Conservation (phyloP, 2,113 vertebrate species). For the Cyprinodon tularosa region DNA sequence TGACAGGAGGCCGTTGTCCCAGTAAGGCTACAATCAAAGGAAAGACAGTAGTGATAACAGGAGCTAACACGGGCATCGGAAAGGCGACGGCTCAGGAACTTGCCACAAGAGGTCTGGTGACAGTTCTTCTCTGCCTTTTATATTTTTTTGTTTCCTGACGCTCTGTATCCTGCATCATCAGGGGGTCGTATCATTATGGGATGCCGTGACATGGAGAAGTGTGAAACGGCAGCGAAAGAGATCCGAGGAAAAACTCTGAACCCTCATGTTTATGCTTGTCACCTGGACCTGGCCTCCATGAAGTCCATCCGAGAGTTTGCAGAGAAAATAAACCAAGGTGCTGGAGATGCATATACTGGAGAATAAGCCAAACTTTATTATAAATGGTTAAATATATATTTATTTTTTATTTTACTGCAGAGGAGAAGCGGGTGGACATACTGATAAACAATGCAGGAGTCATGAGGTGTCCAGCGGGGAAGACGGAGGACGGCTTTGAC, state of each 20-base stretch:
- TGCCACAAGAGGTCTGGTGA: slow-evolving; percentile 75
- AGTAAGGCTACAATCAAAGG: slow-evolving; percentile 83
- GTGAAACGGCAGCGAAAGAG: slow-evolving; percentile 82
- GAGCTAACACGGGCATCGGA: slow-evolving; percentile 88
- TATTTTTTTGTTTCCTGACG: neutral
- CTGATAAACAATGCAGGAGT: slow-evolving; percentile 88
- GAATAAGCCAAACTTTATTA: neutral
- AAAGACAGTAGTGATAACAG: slow-evolving; percentile 87
- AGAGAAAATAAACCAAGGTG: slow-evolving; percentile 74
- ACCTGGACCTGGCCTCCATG: slow-evolving; percentile 83
- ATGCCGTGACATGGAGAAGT: slow-evolving; percentile 87
- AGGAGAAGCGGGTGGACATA: slow-evolving; percentile 82
- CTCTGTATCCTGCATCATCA: slow-evolving; percentile 41
- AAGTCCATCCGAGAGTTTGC: slow-evolving; percentile 85
- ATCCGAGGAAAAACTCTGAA: slow-evolving; percentile 85
- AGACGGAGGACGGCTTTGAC: slow-evolving; percentile 88
- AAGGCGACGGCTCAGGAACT: slow-evolving; percentile 85
- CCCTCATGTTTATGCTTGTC: slow-evolving; percentile 75
- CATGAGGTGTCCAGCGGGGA: slow-evolving; percentile 87
- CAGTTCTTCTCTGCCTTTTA: slow-evolving; percentile 1
- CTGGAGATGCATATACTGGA: slow-evolving; percentile 42
- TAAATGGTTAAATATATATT: no score
- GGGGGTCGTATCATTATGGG: slow-evolving; percentile 87
- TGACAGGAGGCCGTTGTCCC: slow-evolving; percentile 82
- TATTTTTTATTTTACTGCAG: slow-evolving; percentile 55